Base-by-base conservation (phyloP, 2,888 invertebrate species). In the Polymixis flavicincta region DNA sequence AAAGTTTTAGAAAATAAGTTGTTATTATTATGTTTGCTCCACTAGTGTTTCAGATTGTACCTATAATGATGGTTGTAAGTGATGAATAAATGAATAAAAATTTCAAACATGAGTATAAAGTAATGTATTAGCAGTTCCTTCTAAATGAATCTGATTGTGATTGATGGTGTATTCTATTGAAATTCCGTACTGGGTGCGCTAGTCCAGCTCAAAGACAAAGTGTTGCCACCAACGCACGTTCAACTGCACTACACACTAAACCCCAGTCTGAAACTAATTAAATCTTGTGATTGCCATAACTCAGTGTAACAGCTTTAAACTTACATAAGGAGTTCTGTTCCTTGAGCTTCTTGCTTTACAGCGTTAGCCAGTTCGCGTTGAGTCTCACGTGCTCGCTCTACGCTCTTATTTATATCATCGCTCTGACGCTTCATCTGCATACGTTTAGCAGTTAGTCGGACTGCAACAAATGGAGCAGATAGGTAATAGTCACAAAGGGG, bases 391-490 rank as follows among this genome's bases (percentile, higher is more conserved):
- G 90, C 90, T 5, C 72, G 83, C 42, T 92, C 88, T 17, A 94
- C 59, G 25, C 87, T 86, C 61, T 87, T 87, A 37, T 84, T 87
- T 55, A 93, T 74, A 11, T 92, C 92, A 57, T 94, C 93, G 73
- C 91, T 90, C 82, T 94, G 92, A 25, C 86, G 89, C 65, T 92
- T 93, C 22, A 94, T 83, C 79, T 94, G 93, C 85, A 91, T 89
- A 7, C 93, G 93, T 75, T 93, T 93, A 6, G 94, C 94, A 45
- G 93, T 92, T 76, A 94, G 84, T 64, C 86, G 90, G 22, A 92
- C 95, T 95, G 83, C 42, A 89, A 90, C 63, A 83, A 76, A 45
- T 7, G 3, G n/a, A 60, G 11, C 1, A 55, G 3, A 11, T 65
- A 42, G 9, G 9, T 45, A 7, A 52, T 11, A 52, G 42, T 45